Evolutionary conservation across 1,140 invertebrate genomes (phyloP), one percentile per base, ranked within the genome.

Genomic region (Temnothorax nylanderi): DNA sequence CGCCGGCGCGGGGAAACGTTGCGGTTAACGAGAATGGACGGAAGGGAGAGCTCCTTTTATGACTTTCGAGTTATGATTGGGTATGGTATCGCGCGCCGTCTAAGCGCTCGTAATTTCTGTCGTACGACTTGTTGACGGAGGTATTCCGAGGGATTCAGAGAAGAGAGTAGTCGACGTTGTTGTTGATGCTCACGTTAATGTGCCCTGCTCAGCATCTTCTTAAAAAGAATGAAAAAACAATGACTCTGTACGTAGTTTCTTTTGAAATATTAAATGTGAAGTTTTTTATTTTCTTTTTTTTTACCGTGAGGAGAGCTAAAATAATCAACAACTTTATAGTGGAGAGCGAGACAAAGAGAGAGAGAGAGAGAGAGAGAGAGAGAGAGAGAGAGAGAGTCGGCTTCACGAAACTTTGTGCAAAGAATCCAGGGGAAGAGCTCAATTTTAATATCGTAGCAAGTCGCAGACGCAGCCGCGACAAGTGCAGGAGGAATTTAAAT

Each of bases 21-120:
- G 85, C 37, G 71, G 58, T 78, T 85, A 85, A 85, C 82, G 82
- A 85, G 82, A 74, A 77, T 32, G 26, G 34, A 64, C 51, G 65
- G 67, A 60, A 74, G 6, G 37, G 51, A 82, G 26, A 82, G 56
- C 56, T 60, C 18, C 60, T 85, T 85, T 78, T 78, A 77, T 37
- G 82, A 78, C 75, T 85, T 85, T 78, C 74, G 58, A 75, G 80
- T 84, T 84, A 84, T 75, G 80, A 84, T 75, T 84, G 26, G 26
- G 26, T 26, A 26, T 26, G 69, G 69, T 84, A 84, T 84, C 54
- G 54, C 54, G 54, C 44, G 80, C 80, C 41, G 80, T 44, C 69
- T 84, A 75, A 75, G 69, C 69, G 54, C 56, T 84, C 80, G 69
- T 84, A 84, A 84, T 60, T 84, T 34, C 26, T 74, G 13, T 44